phyloP scores from a whole-genome alignment of 1,140 invertebrate genomes.

The Archivesica marissinica region DNA sequence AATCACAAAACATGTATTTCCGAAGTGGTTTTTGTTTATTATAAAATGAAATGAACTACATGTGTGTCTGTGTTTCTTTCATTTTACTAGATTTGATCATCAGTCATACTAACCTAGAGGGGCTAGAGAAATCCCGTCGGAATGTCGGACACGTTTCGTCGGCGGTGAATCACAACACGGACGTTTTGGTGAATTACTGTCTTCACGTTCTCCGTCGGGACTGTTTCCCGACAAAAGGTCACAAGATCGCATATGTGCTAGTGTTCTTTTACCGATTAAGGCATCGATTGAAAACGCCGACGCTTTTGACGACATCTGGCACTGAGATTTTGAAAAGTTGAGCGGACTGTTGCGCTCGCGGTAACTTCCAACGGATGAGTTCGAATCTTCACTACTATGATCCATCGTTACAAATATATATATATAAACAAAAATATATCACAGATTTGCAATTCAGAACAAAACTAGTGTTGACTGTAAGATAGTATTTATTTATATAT shows the following conservation, averaged over 20 bases:
- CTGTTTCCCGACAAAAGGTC: conserved; percentile 2
- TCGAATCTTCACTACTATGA: conserved; percentile 48
- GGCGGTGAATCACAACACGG: conserved; percentile 38
- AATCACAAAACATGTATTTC: too few relatives aligned
- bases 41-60: too few relatives aligned
- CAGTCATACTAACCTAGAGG: conserved; percentile 38
- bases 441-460: background rate
- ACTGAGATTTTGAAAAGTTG: conserved; percentile 63
- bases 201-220: conserved; percentile 32
- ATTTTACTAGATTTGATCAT: too few relatives aligned
- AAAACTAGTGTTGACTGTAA: background rate
- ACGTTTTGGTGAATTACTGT: conserved; percentile 28
- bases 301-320: conserved; percentile 74
- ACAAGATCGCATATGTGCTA: conserved; percentile 31
- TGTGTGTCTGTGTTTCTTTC: too few relatives aligned
- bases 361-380: conserved; percentile 50
- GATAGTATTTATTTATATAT: background rate
- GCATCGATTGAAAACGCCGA: conserved; percentile 79
- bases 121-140: conserved; percentile 30
- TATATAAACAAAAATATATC: background rate
- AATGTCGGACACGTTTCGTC: conserved; percentile 32
- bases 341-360: conserved; percentile 38
- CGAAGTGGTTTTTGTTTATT: too few relatives aligned
- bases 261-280: conserved; percentile 70
- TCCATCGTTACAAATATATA: conserved; percentile 18